Evolutionary conservation across 2,113 vertebrate species (phyloP), one percentile per base, ranked within the genome.

Genomic region (Oncorhynchus masou): DNA sequence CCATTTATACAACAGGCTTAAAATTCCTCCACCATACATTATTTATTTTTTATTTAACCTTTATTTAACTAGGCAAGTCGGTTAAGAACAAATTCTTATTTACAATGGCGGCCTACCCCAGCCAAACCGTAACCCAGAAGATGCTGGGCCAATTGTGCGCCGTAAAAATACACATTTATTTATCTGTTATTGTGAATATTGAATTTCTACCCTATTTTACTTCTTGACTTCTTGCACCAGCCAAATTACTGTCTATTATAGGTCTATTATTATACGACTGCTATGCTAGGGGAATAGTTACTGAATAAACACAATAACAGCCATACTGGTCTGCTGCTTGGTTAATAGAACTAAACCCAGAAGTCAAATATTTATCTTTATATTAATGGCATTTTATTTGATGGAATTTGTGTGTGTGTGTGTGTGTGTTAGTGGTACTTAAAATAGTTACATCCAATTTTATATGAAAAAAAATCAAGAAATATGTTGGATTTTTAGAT

Each of bases 401-500:
- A 68, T 68, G 31, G n/a, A 20, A 39, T 68, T 70, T 39, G 49
- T 68, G 70, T 64, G 25, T 62, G n/a, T 45, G 39, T 45, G 31
- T 34, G 31, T 34, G 34, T 39, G 34, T 39, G 34, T 45, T 45
- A 45, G 39, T 45, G 76, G 24, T 34, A 29, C 22, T 20, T 64
- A 24, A 73, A 78, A 79, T 20, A 68, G 19, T 68, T n/a, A 16
- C 16, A 11, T 68, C 68, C 45, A 3, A 11, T 68, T 51, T 51
- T 4, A 51, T 60, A 24, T 68, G 22, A 54, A 57, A 48, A 27
- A 48, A 75, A 60, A 75, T 60, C 72, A 70, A 20, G 73, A 73
- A 78, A 29, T 24, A 76, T 66, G 59, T 60, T 64, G 29, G 45
- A 67, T 49, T 68, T 64, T 64, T 13, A 73, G 68, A 59, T 59